A percentile compares a stretch with the other conserved stretches of the same genome.
These are phyloP conservation scores for Amphilophus citrinellus DNA, from an alignment of 2,113 vertebrate genomes.

Conservation along the genomic window DNA sequence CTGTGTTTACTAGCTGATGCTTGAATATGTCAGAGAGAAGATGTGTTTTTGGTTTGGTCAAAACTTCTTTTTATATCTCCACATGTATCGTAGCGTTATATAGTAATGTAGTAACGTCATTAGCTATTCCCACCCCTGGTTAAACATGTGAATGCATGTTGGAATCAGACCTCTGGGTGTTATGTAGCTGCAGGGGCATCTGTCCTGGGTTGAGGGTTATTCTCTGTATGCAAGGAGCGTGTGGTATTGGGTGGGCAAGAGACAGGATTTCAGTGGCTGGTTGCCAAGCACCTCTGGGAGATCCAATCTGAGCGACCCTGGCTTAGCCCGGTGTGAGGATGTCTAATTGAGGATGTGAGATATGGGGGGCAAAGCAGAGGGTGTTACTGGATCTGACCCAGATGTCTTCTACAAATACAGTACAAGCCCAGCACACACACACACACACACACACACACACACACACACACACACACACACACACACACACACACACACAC, in stretches of 20 bases:
- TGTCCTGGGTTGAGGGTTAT: slow-evolving; percentile 46
- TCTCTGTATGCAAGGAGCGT: slow-evolving; percentile 46
- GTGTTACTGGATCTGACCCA: slow-evolving; percentile 60
- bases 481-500: too few relatives aligned
- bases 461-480: background rate
- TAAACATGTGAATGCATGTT: slow-evolving; percentile 49
- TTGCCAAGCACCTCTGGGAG: slow-evolving; percentile 44
- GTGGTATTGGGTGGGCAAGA: slow-evolving; percentile 18
- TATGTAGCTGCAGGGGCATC: slow-evolving; percentile 35
- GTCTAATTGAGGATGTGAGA: slow-evolving; percentile 51
- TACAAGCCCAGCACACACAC: slow-evolving; percentile 37
- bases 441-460: background rate
- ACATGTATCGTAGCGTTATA: background rate
- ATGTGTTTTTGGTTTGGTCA: slow-evolving; percentile 22
- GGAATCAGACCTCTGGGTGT: slow-evolving; percentile 37
- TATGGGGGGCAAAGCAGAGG: background rate
- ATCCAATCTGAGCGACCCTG: slow-evolving; percentile 53
- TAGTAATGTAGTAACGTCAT: slow-evolving; percentile 17
- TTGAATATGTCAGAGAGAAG: slow-evolving; percentile 19
- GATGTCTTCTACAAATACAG: slow-evolving; percentile 44
- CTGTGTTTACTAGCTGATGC: slow-evolving; percentile 1
- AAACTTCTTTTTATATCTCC: background rate
- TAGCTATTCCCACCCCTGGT: slow-evolving; percentile 27
- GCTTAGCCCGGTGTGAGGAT: slow-evolving; percentile 35
- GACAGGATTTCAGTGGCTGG: slow-evolving; percentile 24